phyloP scores from a whole-genome alignment of 2,113 vertebrate genomes.

The Jaculus jaculus region DNA sequence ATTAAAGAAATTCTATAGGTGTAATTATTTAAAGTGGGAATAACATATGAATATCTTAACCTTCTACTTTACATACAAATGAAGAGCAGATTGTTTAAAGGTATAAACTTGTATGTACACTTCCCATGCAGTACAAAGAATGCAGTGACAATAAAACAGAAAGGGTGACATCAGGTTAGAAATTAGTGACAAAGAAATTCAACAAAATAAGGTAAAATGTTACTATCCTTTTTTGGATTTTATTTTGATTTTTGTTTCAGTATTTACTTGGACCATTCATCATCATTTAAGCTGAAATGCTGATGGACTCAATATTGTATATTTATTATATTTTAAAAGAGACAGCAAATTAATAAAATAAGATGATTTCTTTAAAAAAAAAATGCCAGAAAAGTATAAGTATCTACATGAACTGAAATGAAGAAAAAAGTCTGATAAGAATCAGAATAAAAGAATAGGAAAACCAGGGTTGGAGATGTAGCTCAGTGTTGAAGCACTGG shows the following conservation, averaged over 20 bases:
- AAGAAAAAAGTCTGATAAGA: background rate
- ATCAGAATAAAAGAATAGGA: background rate
- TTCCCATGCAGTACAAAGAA: background rate
- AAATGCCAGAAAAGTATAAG: too few species aligned
- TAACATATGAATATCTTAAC: background rate
- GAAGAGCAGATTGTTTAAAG: background rate
- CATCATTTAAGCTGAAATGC: too few species aligned
- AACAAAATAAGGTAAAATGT: background rate
- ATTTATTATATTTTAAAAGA: too few species aligned
- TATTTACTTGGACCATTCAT: too few species aligned
- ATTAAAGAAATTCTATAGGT: background rate
- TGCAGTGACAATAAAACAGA: background rate
- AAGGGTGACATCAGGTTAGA: background rate
- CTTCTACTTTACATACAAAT: background rate
- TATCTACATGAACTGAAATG: background rate
- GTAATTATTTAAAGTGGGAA: background rate
- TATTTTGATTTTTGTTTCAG: too few species aligned
- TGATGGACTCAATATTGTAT: too few species aligned
- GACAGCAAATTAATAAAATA: too few species aligned
- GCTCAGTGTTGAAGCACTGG: background rate
- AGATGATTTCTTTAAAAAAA: too few species aligned
- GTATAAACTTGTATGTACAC: background rate
- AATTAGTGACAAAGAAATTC: background rate
- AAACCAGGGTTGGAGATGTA: background rate
- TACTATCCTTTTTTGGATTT: too few species aligned